phyloP scores from a whole-genome alignment of 1,140 invertebrate genomes.

The Drosophila fuyamai region DNA sequence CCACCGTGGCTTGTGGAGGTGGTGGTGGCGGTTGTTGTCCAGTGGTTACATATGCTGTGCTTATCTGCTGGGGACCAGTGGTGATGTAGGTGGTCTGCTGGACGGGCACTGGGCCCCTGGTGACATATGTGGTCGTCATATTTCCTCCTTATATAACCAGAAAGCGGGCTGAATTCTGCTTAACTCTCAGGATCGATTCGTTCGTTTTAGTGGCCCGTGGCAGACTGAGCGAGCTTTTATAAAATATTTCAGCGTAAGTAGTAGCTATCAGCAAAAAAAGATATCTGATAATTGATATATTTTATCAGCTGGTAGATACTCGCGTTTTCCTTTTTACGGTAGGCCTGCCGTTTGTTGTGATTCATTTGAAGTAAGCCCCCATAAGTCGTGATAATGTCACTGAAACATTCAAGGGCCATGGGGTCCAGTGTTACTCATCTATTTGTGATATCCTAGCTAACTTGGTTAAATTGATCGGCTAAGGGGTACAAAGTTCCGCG shows the following conservation, averaged over 20 bases:
- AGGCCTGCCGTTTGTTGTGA: slow-evolving; percentile 21
- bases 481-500: slow-evolving; percentile 27
- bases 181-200: slow-evolving; percentile 16
- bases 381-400: slow-evolving; percentile 26
- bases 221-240: slow-evolving; percentile 40
- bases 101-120: slow-evolving; percentile 19
- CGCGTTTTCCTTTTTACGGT: slow-evolving; percentile 16
- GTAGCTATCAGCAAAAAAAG: slow-evolving; percentile 42
- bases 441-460: slow-evolving; percentile 7
- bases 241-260: slow-evolving; percentile 32
- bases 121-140: slow-evolving; percentile 58
- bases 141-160: slow-evolving; percentile 8
- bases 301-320: slow-evolving; percentile 49
- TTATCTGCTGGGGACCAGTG: slow-evolving; percentile 16
- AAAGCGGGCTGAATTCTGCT: not conserved
- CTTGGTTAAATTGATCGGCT: slow-evolving; percentile 17
- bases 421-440: slow-evolving; percentile 25
- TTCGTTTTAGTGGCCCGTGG: slow-evolving; percentile 27
- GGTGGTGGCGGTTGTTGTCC: slow-evolving; percentile 14
- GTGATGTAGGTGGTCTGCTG: slow-evolving; percentile 36
- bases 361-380: slow-evolving; percentile 22
- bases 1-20: slow-evolving; percentile 27
- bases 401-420: slow-evolving; percentile 22
- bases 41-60: slow-evolving; percentile 41
- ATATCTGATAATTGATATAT: slow-evolving; percentile 53